These are phyloP conservation scores for Latrodectus geometricus DNA, from an alignment of 1,140 invertebrate species.

Conservation along the genomic window DNA sequence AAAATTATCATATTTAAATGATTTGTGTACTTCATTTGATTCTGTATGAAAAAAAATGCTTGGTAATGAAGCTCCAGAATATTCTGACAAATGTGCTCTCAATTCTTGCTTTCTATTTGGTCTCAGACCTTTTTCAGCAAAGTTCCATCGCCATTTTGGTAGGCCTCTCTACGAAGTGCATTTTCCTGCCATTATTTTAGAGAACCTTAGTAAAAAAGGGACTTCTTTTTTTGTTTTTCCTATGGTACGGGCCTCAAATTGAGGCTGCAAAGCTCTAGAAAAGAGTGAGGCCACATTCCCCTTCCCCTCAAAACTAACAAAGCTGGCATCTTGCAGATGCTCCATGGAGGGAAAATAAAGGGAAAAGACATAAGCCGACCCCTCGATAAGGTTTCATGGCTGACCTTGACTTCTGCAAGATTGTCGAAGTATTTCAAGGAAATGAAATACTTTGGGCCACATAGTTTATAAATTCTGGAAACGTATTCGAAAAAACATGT, in stretches of 20 bases:
- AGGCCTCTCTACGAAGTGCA: background rate
- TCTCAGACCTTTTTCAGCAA: too few species aligned
- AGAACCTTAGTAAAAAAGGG: background rate
- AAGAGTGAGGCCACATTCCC: background rate
- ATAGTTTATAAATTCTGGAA: background rate
- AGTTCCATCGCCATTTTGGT: background rate
- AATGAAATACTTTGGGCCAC: background rate
- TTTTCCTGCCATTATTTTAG: background rate
- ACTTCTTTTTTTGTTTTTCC: background rate
- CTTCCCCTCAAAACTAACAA: conserved; percentile 50
- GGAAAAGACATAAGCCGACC: conserved; percentile 6
- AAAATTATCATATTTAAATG: too few species aligned
- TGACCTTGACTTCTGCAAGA: conserved; percentile 29
- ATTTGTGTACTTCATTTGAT: too few species aligned
- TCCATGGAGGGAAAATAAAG: background rate
- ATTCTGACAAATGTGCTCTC: too few species aligned
- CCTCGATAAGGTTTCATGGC: conserved; percentile 47
- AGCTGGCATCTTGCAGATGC: conserved; percentile 54
- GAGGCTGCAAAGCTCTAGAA: background rate
- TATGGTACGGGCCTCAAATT: background rate
- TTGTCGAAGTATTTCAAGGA: background rate
- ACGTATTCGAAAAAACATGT: background rate
- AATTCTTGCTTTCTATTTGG: too few species aligned
- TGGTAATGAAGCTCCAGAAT: too few species aligned
- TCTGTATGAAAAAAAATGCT: too few species aligned